These are phyloP conservation scores for Odontamblyopus rebecca DNA, from an alignment of 2,797 vertebrate genomes.

Conservation along the genomic window DNA sequence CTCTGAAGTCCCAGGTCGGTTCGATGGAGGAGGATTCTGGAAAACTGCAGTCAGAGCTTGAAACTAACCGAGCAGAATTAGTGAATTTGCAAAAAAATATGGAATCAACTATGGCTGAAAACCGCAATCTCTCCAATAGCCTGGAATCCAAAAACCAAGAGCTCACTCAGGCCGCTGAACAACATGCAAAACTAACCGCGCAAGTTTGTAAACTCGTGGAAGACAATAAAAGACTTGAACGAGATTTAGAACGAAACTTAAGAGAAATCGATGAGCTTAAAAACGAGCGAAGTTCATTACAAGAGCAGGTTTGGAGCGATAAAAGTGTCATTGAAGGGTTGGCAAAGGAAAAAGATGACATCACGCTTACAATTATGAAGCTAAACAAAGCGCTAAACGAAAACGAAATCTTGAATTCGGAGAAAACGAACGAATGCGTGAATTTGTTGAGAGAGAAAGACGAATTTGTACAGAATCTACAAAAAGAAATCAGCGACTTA, in stretches of 20 bases:
- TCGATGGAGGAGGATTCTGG: constrained; percentile 56
- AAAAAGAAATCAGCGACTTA: constrained; percentile 63
- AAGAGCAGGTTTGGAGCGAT: constrained; percentile 66
- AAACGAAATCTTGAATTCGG: constrained; percentile 63
- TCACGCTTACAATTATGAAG: constrained; percentile 63
- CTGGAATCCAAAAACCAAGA: too few species aligned
- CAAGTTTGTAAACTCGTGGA: constrained; percentile 69
- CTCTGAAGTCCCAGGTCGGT: constrained; percentile 63
- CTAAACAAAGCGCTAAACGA: constrained; percentile 69
- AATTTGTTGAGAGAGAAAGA: constrained; percentile 72
- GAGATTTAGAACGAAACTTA: constrained; percentile 64
- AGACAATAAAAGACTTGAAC: constrained; percentile 72
- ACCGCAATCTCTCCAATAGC: too few species aligned
- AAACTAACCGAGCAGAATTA: constrained; percentile 42
- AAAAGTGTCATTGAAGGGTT: constrained; percentile 64
- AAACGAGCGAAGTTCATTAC: constrained; percentile 61
- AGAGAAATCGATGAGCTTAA: constrained; percentile 60
- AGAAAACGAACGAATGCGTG: constrained; percentile 78
- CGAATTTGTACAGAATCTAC: constrained; percentile 63
- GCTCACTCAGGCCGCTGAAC: constrained; percentile 54
- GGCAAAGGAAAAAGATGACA: constrained; percentile 72
- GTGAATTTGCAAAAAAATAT: constrained; percentile 35
- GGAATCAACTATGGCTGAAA: too few species aligned
- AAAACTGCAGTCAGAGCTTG: constrained; percentile 62
- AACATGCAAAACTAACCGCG: constrained; percentile 55